Evolutionary conservation across 2,113 vertebrate genomes (phyloP), one percentile per base, ranked within the genome.

Genomic region (Irena cyanogastra): DNA sequence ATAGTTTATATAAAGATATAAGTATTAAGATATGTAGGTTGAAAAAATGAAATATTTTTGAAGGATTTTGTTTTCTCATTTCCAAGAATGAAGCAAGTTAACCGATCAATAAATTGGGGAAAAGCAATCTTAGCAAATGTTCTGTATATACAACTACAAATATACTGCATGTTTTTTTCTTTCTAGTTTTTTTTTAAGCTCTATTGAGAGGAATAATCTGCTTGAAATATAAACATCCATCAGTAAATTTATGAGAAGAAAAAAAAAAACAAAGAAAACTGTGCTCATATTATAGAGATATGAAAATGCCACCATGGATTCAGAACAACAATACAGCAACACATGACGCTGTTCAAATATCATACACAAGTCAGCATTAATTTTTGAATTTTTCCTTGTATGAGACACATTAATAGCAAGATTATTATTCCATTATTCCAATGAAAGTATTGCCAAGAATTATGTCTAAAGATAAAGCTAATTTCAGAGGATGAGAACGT

Each of bases 291-390:
- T 80, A 52, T 3, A 4, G 18, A 85, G 39, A 70, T 21, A 71
- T 7, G 30, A 50, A 11, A 88, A 92, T n/a, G 19, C 8, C 41
- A 83, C 15, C 27, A 31, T 10, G 4, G 33, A 47, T 44, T 56
- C 28, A 49, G 75, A 92, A 59, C 49, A 57, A 53, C 9, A 49
- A 56, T 18, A 49, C 17, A 72, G 11, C 11, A 35, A 42, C 39
- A 56, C 3, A 44, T 23, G 26, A 77, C 69, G 39, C 35, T 59
- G 49, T 45, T 68, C 11, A 30, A 74, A 39, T 57, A 66, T 1
- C 3, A 39, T 59, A 57, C 4, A 41, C 0, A 1, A n/a, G 37
- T 22, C 14, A 83, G 45, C n/a, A 57, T 9, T 33, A 16, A 4
- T 57, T 54, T 83, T 63, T 47, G 0, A 68, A 59, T 70, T 83